Conservation (phyloP, 2,888 invertebrate species). For the Acleris sparsana region DNA sequence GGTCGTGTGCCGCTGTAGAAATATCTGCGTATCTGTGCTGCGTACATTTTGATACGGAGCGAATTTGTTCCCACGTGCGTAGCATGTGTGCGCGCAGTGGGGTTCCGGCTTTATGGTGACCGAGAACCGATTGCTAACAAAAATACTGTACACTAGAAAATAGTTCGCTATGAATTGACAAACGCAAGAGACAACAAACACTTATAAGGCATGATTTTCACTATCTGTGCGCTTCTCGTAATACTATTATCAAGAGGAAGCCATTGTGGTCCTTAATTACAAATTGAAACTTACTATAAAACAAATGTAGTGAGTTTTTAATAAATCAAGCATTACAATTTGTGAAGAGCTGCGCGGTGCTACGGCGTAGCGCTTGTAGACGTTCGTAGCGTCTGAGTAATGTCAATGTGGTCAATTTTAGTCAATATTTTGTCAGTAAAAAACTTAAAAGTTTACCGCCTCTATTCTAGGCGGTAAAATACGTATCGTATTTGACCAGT, state of each 20-base stretch:
- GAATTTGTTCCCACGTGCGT: too few species aligned
- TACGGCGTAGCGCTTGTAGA: constrained; percentile 14
- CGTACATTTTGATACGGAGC: too few species aligned
- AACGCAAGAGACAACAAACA: constrained; percentile 37
- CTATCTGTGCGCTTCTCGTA: constrained; percentile 31
- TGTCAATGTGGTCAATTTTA: background rate
- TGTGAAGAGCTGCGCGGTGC: background rate
- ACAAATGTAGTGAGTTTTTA: background rate
- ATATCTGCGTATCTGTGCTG: too few species aligned
- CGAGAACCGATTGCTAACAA: background rate
- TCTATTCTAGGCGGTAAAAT: too few species aligned
- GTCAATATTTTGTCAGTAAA: background rate
- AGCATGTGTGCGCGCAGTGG: too few species aligned
- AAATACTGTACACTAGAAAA: background rate
- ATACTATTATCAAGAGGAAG: constrained; percentile 24
- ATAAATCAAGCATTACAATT: too few species aligned
- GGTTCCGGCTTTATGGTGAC: background rate
- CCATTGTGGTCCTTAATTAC: constrained; percentile 20
- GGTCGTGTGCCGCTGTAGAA: too few species aligned
- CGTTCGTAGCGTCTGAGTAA: constrained; percentile 4
- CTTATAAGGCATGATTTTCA: constrained; percentile 38
- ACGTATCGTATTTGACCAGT: too few species aligned
- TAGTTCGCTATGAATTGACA: constrained; percentile 6
- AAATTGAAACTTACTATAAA: constrained; percentile 9
- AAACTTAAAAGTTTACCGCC: background rate